Base-by-base conservation (phyloP, 2,113 vertebrate species). In the Sceloporus undulatus region DNA sequence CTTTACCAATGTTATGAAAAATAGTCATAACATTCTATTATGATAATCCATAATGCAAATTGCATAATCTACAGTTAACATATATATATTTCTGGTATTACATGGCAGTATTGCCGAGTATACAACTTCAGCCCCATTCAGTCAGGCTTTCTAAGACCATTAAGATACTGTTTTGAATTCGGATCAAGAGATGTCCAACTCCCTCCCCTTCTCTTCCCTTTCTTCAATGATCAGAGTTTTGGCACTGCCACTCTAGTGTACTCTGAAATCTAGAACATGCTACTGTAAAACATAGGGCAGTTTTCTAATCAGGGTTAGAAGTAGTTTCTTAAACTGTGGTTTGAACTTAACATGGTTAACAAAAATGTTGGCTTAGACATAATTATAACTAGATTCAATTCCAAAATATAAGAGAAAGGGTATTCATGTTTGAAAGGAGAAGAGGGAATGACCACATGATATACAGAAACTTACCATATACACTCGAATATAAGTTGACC, bases 61-160 rank as follows among this genome's bases (percentile, higher is more conserved):
- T 38, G 76, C 3, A 65, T 0, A 89, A 19, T 89, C 83, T 42
- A 65, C 87, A 80, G 18, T 9, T 88, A 81, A 54, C 79, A 10
- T 62, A 62, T 62, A 65, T 68, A 81, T 42, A 4, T 82, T 34
- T 48, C 19, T 52, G 9, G 0, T 1, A 19, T 94, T 88, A 13
- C 40, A 19, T 0, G 87, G 23, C 66, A 9, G 27, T 4, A 71
- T 14, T 62, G 59, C 56, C 59, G n/a, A 79, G 52, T 56, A 9
- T 79, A 56, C 29, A n/a, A 54, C 13, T 79, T 29, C 77, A 79
- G 27, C 29, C 6, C 42, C 42, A 25, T 77, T 89, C 84, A 38
- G 75, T 74, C 54, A 3, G 34, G 16, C 4, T 79, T 1, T 23
- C 13, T 73, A 70, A 54, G 25, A 21, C 52, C 48, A 84, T 27